Evolutionary conservation across 2,797 vertebrate genomes (phyloP).

Genomic region (Onychomys leucogaster): DNA sequence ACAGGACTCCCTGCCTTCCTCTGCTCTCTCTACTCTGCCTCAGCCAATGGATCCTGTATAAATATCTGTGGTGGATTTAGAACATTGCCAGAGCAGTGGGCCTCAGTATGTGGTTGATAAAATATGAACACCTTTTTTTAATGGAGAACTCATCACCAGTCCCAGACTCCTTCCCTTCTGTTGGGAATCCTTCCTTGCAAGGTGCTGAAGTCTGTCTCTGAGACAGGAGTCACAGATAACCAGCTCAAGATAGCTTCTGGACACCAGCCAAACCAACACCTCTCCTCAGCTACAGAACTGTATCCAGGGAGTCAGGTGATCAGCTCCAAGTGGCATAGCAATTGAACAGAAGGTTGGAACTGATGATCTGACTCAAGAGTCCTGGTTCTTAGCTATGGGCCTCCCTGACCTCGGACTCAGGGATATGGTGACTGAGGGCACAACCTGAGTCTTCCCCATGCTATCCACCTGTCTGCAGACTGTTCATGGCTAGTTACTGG

Average conservation of each 20-base stretch:
- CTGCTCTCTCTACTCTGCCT: background rate
- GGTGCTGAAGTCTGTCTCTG: background rate
- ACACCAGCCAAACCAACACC: background rate
- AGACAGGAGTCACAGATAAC: background rate
- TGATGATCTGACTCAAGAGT: background rate
- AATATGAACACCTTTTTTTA: background rate
- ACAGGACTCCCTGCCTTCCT: background rate
- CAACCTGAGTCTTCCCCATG: rapidly evolving
- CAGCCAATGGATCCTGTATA: background rate
- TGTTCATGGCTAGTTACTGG: background rate
- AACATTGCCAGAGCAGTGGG: background rate
- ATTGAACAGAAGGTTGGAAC: background rate
- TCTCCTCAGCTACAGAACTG: background rate
- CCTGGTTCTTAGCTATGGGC: background rate
- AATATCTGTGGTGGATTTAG: background rate
- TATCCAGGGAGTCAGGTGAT: background rate
- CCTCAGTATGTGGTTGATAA: background rate
- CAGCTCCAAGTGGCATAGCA: background rate
- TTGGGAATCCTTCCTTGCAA: background rate
- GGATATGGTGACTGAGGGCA: background rate
- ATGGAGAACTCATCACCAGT: background rate
- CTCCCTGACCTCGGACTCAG: background rate
- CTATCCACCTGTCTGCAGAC: background rate
- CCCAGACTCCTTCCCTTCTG: background rate
- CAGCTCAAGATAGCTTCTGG: background rate